These are phyloP conservation scores for Cordilura impudica DNA, from an alignment of 2,888 invertebrate species.

Conservation along the genomic window DNA sequence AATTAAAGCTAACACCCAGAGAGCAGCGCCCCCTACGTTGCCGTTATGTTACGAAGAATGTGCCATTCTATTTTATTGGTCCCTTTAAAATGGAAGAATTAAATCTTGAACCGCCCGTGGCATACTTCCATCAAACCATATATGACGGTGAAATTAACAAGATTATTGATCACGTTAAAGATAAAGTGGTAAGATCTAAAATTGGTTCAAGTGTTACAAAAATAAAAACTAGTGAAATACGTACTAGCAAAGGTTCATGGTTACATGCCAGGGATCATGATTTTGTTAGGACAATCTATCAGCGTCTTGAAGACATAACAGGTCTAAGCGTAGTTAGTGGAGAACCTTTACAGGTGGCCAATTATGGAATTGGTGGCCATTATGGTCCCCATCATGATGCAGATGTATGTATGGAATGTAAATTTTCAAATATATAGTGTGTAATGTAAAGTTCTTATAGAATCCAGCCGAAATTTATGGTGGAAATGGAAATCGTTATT, in stretches of 20 bases:
- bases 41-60: slow-evolving; percentile 68
- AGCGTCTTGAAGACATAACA: slow-evolving; percentile 65
- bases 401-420: too few relatives aligned
- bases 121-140: slow-evolving; percentile 62
- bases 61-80: slow-evolving; percentile 62
- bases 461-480: slow-evolving; percentile 2
- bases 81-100: slow-evolving; percentile 67
- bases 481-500: slow-evolving; percentile 61
- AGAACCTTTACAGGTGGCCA: slow-evolving; percentile 63
- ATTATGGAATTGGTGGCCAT: slow-evolving; percentile 67
- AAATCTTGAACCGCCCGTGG: slow-evolving; percentile 62
- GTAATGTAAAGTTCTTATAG: slow-evolving; percentile 27
- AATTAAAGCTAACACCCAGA: slow-evolving; percentile 77
- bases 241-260: slow-evolving; percentile 65
- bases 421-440: too few relatives aligned
- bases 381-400: slow-evolving; percentile 64
- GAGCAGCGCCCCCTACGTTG: slow-evolving; percentile 72
- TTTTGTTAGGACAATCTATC: slow-evolving; percentile 55
- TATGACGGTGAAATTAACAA: slow-evolving; percentile 48
- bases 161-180: slow-evolving; percentile 49
- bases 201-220: slow-evolving; percentile 59
- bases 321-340: slow-evolving; percentile 63
- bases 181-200: slow-evolving; percentile 57
- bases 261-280: slow-evolving; percentile 30
- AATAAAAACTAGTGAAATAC: slow-evolving; percentile 21